These are phyloP conservation scores for Encarsia formosa DNA, from an alignment of 2,888 invertebrate species.

Conservation along the genomic window DNA sequence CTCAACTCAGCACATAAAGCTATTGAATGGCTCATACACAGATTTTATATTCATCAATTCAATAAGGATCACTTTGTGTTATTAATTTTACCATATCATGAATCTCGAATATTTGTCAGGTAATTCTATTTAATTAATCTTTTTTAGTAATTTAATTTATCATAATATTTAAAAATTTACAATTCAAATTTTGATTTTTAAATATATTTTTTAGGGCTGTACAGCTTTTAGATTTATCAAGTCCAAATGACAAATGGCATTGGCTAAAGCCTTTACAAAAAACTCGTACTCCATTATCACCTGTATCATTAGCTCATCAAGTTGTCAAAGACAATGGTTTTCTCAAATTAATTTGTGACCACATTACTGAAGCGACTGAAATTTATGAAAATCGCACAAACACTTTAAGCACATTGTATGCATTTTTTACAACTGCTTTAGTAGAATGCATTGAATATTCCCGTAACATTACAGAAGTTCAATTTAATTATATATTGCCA, in stretches of 20 bases:
- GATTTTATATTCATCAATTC: constrained; percentile 84
- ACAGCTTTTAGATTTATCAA: constrained; percentile 68
- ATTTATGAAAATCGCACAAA: constrained; percentile 59
- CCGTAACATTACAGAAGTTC: constrained; percentile 58
- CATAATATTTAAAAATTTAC: constrained; percentile 1
- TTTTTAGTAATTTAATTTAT: background rate
- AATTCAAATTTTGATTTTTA: background rate
- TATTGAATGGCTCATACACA: constrained; percentile 90
- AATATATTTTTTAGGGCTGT: constrained; percentile 55
- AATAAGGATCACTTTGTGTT: constrained; percentile 78
- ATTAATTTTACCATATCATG: constrained; percentile 87
- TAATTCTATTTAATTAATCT: constrained; percentile 31
- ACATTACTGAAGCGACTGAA: constrained; percentile 58
- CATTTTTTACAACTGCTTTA: constrained; percentile 75
- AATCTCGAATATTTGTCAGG: constrained; percentile 81
- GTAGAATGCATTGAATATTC: constrained; percentile 66
- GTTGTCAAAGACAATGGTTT: constrained; percentile 63
- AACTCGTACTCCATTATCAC: constrained; percentile 69
- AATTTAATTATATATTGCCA: constrained; percentile 67
- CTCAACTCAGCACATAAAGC: constrained; percentile 83
- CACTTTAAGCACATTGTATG: constrained; percentile 67
- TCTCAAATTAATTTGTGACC: constrained; percentile 61
- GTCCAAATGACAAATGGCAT: constrained; percentile 63
- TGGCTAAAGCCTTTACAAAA: constrained; percentile 75
- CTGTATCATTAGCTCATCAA: constrained; percentile 68